These are phyloP conservation scores for Salvelinus namaycush DNA, from an alignment of 2,113 vertebrate genomes.

Conservation along the genomic window DNA sequence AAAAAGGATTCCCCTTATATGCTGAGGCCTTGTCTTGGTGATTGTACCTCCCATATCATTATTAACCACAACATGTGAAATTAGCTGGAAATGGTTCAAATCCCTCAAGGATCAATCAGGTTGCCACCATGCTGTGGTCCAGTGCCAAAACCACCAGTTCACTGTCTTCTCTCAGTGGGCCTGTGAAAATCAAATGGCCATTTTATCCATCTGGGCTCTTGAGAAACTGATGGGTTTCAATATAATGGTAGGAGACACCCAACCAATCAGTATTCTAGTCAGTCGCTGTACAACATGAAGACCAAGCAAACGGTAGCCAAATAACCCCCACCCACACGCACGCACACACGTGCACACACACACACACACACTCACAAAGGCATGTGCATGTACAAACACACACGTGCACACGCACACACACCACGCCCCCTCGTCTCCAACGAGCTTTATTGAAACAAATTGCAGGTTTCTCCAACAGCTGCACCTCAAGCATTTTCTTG, in stretches of 20 bases:
- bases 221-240: constrained; percentile 15
- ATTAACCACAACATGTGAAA: background rate
- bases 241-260: constrained; percentile 39
- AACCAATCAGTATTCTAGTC: constrained; percentile 73
- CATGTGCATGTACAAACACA: constrained; percentile 6
- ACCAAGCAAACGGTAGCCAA: constrained; percentile 56
- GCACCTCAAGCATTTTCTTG: constrained; percentile 59
- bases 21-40: too few species aligned
- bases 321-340: constrained; percentile 43
- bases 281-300: constrained; percentile 64
- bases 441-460: constrained; percentile 69
- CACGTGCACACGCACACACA: background rate
- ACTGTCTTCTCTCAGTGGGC: constrained; percentile 11
- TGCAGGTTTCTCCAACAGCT: constrained; percentile 53
- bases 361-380: constrained; percentile 1
- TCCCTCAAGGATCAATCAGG: constrained; percentile 32
- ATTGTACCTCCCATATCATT: background rate
- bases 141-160: constrained; percentile 16
- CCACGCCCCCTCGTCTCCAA: constrained; percentile 22
- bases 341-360: background rate
- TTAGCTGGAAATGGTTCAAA: constrained; percentile 17
- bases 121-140: constrained; percentile 24
- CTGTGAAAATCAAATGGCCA: constrained; percentile 43
- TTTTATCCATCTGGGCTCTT: constrained; percentile 38
- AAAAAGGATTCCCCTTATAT: too few species aligned